These are phyloP conservation scores for Mythimna impura DNA, from an alignment of 2,888 invertebrate species.

Conservation along the genomic window DNA sequence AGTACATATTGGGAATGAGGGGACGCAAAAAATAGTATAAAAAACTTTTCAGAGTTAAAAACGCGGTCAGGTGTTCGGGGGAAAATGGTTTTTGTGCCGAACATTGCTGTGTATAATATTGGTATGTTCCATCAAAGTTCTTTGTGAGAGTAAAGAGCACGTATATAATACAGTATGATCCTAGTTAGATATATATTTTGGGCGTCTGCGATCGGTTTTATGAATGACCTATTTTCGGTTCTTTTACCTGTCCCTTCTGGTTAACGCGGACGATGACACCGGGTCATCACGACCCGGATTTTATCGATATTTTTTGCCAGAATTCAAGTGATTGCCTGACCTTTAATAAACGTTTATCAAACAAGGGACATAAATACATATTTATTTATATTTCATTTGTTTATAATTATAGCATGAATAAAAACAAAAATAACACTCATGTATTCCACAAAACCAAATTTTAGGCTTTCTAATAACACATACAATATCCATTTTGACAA, in stretches of 20 bases:
- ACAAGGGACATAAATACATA: too few species aligned
- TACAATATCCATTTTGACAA: too few species aligned
- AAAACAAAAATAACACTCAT: too few species aligned
- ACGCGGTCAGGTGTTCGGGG: conserved; percentile 59
- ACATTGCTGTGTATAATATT: conserved; percentile 48
- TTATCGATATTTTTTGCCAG: background rate
- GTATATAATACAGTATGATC: conserved; percentile 12
- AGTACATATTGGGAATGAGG: conserved; percentile 62
- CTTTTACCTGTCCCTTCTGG: background rate
- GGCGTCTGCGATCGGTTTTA: background rate
- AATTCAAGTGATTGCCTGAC: background rate
- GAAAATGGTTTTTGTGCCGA: conserved; percentile 52
- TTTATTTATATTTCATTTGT: too few species aligned
- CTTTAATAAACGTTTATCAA: too few species aligned
- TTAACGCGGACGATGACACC: background rate
- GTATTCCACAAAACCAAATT: too few species aligned
- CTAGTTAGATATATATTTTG: background rate
- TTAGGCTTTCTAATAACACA: too few species aligned
- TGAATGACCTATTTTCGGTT: conserved; percentile 7
- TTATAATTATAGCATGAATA: too few species aligned
- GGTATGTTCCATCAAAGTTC: conserved; percentile 30
- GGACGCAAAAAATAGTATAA: conserved; percentile 50
- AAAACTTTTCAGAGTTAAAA: conserved; percentile 57
- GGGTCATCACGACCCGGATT: background rate
- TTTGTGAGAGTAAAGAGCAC: conserved; percentile 21